Evolutionary conservation across 2,113 vertebrate species (phyloP).

Genomic region (Oenanthe melanoleuca): DNA sequence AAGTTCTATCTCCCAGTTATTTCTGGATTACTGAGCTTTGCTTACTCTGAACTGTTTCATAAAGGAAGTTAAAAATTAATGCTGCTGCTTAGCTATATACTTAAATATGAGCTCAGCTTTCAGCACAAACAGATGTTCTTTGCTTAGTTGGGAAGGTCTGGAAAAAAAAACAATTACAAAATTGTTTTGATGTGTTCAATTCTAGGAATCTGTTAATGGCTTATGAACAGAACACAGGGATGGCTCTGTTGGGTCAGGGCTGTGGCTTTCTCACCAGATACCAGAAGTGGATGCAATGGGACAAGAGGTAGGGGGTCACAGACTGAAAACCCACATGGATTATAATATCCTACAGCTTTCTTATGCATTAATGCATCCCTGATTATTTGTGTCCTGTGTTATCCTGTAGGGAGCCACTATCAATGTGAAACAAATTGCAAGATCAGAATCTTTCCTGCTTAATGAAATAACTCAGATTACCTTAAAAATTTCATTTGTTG

Average conservation of each 20-base stretch:
- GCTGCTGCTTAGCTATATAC: not conserved
- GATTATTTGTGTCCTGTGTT: not conserved
- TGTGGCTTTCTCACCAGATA: not conserved
- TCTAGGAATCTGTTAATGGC: conserved; percentile 30
- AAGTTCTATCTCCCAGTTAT: not conserved
- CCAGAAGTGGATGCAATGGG: not conserved
- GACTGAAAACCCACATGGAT: not conserved
- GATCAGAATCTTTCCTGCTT: not conserved
- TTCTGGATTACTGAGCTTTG: conserved; percentile 35
- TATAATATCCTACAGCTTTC: not conserved
- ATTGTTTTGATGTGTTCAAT: conserved; percentile 2
- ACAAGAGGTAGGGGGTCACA: not conserved
- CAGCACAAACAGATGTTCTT: conserved; percentile 30
- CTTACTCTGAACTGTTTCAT: conserved; percentile 10
- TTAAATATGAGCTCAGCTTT: conserved; percentile 22
- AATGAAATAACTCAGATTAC: not conserved
- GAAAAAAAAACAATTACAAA: not conserved
- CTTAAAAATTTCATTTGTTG: not conserved
- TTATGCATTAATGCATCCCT: not conserved
- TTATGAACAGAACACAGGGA: not conserved
- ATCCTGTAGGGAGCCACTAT: not conserved
- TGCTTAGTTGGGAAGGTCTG: conserved; percentile 3
- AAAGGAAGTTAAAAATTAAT: conserved; percentile 55
- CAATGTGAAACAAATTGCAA: not conserved
- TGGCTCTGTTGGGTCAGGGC: not conserved